Evolutionary conservation across 2,888 invertebrate genomes (phyloP), one percentile per base, ranked within the genome.

Genomic region (Parapristionchus giblindavisi): DNA sequence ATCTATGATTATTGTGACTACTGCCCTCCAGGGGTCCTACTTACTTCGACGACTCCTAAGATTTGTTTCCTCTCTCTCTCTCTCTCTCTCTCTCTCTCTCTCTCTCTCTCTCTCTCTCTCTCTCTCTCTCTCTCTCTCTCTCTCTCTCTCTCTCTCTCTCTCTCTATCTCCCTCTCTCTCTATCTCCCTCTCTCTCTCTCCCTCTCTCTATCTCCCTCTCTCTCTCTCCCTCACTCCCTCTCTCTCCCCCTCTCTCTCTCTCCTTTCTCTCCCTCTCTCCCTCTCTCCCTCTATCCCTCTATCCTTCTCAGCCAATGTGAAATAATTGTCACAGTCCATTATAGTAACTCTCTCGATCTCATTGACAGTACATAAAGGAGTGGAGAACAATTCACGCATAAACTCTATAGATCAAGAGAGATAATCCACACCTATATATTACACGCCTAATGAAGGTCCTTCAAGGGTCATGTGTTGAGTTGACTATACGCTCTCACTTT

Each of bases 41-140:
- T 51, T 51, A 14, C n/a, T 51, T 21, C 51, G 14, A 17, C 48
- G 48, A 36, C 1, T 52, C 38, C 61, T 63, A 58, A 54, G 54
- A 60, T 48, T 51, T 43, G 6, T 17, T 40, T 72, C 40, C 56
- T 74, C 65, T 63, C 38, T 27, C 60, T 66, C 65, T 40, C 34
- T 58, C 66, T 58, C 61, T 72, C 63, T 74, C 77, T 75, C 54
- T 66, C 75, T 56, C 38, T 48, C 66, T 60, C 66, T 54, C 70
- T 52, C 24, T 66, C 58, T 60, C 51, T 65, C 54, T 32, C 43
- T 60, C 34, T 76, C 43, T 75, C 52, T 66, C 75, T 70, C 54
- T 52, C 70, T 71, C 34, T 51, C 27, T 51, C 24, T 56, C 36
- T 63, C 65, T 36, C 60, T 58, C 29, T n/a, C 58, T 52, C 68